These are phyloP conservation scores for Myotis davidii DNA, from an alignment of 2,113 vertebrate genomes.

Conservation along the genomic window DNA sequence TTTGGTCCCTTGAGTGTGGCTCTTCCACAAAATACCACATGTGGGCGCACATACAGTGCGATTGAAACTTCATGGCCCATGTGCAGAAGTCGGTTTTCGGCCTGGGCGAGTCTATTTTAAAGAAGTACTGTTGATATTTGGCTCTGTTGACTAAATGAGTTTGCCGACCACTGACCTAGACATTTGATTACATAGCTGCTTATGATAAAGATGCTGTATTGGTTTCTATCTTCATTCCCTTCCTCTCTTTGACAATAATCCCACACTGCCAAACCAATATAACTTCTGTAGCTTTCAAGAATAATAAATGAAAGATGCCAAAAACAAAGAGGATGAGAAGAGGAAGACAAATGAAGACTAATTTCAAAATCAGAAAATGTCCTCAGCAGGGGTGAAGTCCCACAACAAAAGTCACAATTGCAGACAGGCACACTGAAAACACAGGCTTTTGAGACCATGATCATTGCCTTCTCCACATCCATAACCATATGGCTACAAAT, in stretches of 20 bases:
- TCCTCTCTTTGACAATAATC: constrained; percentile 28
- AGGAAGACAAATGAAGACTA: constrained; percentile 58
- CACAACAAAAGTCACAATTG: background rate
- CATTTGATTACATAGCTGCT: background rate
- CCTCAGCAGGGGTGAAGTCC: accelerated
- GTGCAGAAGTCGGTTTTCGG: no score
- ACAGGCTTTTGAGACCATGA: background rate
- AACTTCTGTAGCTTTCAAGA: constrained; percentile 28
- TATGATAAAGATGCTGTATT: background rate
- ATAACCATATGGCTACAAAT: background rate
- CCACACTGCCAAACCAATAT: constrained; percentile 11
- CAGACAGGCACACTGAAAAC: accelerated
- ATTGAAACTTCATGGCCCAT: no score
- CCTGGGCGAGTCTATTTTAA: no score
- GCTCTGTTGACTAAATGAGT: no score
- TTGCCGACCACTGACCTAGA: background rate
- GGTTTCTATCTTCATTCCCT: constrained; percentile 52
- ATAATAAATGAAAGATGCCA: constrained; percentile 64
- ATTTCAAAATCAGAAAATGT: constrained; percentile 56
- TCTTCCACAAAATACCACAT: no score
- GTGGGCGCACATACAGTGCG: no score
- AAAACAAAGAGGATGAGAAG: background rate
- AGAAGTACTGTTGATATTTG: no score
- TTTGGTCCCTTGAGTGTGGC: no score
- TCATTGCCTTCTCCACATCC: background rate